Conservation (phyloP, 2,888 invertebrate species). For the Dryobota labecula region DNA sequence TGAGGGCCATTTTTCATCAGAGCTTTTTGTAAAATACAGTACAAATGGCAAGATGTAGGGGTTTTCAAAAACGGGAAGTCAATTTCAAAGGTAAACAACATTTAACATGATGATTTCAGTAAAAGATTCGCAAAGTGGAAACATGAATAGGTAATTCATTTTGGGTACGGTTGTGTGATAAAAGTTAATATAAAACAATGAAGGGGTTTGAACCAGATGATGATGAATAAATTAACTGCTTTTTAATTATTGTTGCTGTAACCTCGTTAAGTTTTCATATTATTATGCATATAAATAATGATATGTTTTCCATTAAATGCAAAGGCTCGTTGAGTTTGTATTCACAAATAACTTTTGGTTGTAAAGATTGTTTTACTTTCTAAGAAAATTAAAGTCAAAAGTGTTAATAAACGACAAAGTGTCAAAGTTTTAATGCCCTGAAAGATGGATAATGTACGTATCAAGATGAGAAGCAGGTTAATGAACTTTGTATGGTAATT, state of each 20-base stretch:
- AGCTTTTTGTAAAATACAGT: conserved; percentile 17
- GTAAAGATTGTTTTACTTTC: background rate
- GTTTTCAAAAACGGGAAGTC: conserved; percentile 1
- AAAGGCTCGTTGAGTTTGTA: background rate
- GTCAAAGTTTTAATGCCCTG: background rate
- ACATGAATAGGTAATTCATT: conserved; percentile 39
- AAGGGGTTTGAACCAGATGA: conserved; percentile 39
- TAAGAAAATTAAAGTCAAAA: background rate
- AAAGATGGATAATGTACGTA: background rate
- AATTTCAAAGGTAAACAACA: conserved; percentile 29
- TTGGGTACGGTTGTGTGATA: conserved; percentile 27
- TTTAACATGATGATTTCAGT: conserved; percentile 16
- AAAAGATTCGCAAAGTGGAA: conserved; percentile 28
- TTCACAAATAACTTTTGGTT: background rate
- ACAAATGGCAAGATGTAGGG: conserved; percentile 14
- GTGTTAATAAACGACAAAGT: too few species aligned
- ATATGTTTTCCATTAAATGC: too few species aligned
- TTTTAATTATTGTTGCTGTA: conserved; percentile 55
- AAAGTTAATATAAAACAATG: conserved; percentile 51
- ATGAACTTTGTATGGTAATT: background rate
- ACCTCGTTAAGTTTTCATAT: conserved; percentile 46
- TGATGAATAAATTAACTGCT: conserved; percentile 64
- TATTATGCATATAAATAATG: background rate
- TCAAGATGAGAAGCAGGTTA: background rate
- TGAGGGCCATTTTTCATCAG: conserved; percentile 1